Base-by-base conservation (phyloP, 2,888 invertebrate species). In the Blera fallax region DNA sequence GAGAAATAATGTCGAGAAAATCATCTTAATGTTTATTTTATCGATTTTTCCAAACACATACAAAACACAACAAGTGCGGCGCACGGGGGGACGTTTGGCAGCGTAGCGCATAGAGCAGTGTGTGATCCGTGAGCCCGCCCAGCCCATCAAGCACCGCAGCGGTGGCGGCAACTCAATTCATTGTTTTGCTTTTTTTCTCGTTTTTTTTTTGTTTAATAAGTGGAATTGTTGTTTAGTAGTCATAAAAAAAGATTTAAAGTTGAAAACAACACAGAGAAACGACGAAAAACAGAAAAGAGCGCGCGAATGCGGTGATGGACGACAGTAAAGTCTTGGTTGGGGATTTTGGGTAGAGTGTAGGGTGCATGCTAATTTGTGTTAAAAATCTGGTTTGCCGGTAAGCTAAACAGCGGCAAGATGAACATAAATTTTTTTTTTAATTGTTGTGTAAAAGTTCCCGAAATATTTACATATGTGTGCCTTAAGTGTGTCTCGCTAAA, bases 21-120 rank as follows among this genome's bases (percentile, higher is more conserved):
- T 77, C 81, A 34, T 81, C 72, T 85, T 81, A 72, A 85, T 80
- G 81, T 85, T 85, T 85, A 70, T 85, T 85, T 85, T 85, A 85
- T 85, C 81, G 85, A 85, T 85, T 85, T 84, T 85, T 85, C 76
- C 81, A 64, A 50, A 58, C 27, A 40, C 64, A 69, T 14, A 62
- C 27, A 45, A 48, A 32, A 77, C 60, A 74, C 80, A 81, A 78
- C 78, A 81, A 87, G 77, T 82, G 82, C 67, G 74, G 70, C 40
- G 70, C 16, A 56, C 58, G 69, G 73, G 67, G 56, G 48, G 7
- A 50, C 65, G 50, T 48, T 60, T 67, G 54, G 60, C 40, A 67
- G 73, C 67, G 56, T 64, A 73, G 64, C 48, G 64, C 65, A 79
- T 64, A 69, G 69, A 64, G 64, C 56, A 69, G 69, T 58, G 64